A percentile compares a stretch with the other conserved stretches of the same genome.
phyloP scores from a whole-genome alignment of 1,140 invertebrate genomes.

The Drosophila pectinifera region DNA sequence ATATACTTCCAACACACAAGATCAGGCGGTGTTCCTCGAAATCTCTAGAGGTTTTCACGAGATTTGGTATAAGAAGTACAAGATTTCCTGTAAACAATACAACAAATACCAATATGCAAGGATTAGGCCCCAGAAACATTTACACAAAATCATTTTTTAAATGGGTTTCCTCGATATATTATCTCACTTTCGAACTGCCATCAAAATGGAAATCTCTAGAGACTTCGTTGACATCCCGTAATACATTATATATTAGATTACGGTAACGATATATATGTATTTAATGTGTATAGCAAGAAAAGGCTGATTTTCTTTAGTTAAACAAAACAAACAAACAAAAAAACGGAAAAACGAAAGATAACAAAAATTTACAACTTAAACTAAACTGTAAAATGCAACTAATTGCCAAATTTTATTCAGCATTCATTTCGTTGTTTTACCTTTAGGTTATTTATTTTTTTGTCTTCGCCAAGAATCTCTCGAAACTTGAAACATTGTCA shows the following conservation, averaged over 20 bases:
- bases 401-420: slow-evolving; percentile 80
- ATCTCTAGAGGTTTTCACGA: neutral
- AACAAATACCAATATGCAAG: too few species aligned
- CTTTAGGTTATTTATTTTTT: slow-evolving; percentile 14
- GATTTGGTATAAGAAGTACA: too few species aligned
- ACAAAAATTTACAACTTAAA: slow-evolving; percentile 46
- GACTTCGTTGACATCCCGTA: neutral
- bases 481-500: slow-evolving; percentile 44
- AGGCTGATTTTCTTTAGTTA: slow-evolving; percentile 82
- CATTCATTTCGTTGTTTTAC: slow-evolving; percentile 36
- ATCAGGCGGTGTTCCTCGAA: neutral
- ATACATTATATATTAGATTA: slow-evolving; percentile 45
- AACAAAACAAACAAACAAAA: slow-evolving; percentile 47
- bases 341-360: slow-evolving; percentile 36
- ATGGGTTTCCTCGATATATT: too few species aligned
- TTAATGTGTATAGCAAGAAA: slow-evolving; percentile 81
- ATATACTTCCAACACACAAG: slow-evolving; percentile 33
- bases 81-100: too few species aligned
- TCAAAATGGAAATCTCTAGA: slow-evolving; percentile 2
- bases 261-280: slow-evolving; percentile 55
- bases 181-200: neutral
- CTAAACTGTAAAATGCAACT: slow-evolving; percentile 70
- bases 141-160: neutral
- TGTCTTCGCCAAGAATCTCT: slow-evolving; percentile 38
- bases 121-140: neutral